Evolutionary conservation across 2,113 vertebrate species (phyloP).

Genomic region (Odontesthes bonariensis): DNA sequence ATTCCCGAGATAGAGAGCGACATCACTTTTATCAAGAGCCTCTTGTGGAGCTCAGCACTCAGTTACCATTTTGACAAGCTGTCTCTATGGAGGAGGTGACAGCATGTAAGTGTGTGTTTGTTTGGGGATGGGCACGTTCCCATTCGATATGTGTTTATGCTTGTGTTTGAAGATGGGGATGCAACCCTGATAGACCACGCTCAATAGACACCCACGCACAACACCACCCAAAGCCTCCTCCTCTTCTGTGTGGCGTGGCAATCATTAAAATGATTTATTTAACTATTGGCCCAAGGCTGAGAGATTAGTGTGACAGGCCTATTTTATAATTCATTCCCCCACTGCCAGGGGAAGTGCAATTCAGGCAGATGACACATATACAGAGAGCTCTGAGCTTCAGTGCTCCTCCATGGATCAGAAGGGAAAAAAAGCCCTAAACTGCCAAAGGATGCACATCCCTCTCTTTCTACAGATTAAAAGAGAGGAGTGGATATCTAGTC

Average conservation of each 20-base stretch:
- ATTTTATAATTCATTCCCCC: slow-evolving; percentile 83
- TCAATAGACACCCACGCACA: slow-evolving; percentile 64
- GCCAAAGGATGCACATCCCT: slow-evolving; percentile 70
- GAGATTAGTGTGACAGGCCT: slow-evolving; percentile 82
- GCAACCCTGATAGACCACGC: slow-evolving; percentile 54
- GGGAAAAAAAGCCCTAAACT: slow-evolving; percentile 57
- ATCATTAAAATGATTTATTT: slow-evolving; percentile 85
- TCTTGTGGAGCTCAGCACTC: slow-evolving; percentile 54
- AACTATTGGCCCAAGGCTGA: slow-evolving; percentile 80
- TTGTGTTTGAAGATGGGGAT: slow-evolving; percentile 55
- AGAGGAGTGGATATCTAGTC: slow-evolving; percentile 60
- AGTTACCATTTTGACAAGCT: slow-evolving; percentile 57
- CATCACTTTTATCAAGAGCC: slow-evolving; percentile 66
- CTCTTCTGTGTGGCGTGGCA: slow-evolving; percentile 71
- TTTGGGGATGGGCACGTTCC: slow-evolving; percentile 27
- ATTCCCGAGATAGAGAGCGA: slow-evolving; percentile 44
- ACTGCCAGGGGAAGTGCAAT: slow-evolving; percentile 76
- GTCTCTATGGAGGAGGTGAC: slow-evolving; percentile 57
- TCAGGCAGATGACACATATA: slow-evolving; percentile 78
- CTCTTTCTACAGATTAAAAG: slow-evolving; percentile 73
- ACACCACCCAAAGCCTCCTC: slow-evolving; percentile 66
- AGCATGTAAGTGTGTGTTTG: slow-evolving; percentile 29
- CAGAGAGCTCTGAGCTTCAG: slow-evolving; percentile 55
- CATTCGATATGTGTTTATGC: slow-evolving; percentile 66
- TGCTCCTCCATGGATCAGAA: slow-evolving; percentile 58